Base-by-base conservation (phyloP, 2,888 invertebrate species). In the Torymus tubicola region DNA sequence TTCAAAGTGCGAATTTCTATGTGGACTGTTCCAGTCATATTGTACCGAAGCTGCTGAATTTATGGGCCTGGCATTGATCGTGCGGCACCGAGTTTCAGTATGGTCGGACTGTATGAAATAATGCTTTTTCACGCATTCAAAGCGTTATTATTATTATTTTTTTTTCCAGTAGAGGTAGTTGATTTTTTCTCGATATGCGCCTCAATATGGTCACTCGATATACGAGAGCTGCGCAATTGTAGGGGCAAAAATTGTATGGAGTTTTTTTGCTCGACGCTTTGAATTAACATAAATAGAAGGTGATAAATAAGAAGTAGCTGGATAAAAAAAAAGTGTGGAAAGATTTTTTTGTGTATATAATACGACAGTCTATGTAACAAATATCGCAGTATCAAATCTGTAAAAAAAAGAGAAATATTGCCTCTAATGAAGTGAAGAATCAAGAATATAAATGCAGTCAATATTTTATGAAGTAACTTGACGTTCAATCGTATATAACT, bases 1-100 rank as follows among this genome's bases (percentile, higher is more conserved):
- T 80, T 80, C 80, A 75, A 67, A 75, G 67, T 75, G 80, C 75
- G 63, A 65, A 80, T 80, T 60, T 75, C 74, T 65, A 71, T 69
- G 52, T 53, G 58, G 55, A 68, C 67, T 42, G 61, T 31, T 42
- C 42, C 10, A 21, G 57, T 24, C 50, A 63, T 53, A 61, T 80
- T 80, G 67, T 68, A 8, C 42, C 42, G 21, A 52, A 55, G 68
- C 61, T 16, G 5, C 57, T 68, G 63, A 69, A 77, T 81, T 81
- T 81, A 81, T 77, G 63, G 60, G 55, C 63, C 72, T 13, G 72
- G 77, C 50, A 81, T 77, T 81, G 52, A 77, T 71, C 31, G 60
- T 12, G 12, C 18, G 55, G 60, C 14, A 12, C 42, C 42, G 42
- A 65, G 52, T 74, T 61, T 75, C 55, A 12, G 52, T 42, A 14